Evolutionary conservation across 2,797 vertebrate genomes (phyloP), one percentile per base, ranked within the genome.

Genomic region (Pseudochromis fuscus): DNA sequence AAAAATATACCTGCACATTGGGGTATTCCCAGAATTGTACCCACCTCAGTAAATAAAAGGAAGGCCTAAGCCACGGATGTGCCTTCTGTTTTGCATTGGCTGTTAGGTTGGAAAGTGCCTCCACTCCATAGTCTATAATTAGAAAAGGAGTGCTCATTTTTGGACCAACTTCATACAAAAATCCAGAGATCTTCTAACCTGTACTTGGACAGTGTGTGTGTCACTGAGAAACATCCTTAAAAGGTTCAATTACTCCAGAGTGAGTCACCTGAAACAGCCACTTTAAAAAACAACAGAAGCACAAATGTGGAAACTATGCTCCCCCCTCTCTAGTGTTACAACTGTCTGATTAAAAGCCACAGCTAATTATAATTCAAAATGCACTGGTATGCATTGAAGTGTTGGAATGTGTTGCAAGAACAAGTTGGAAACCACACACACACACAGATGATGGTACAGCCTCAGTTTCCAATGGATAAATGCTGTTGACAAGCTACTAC

Each of bases 131-230:
- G 49, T 27, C 69, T 86, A 50, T 93, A 85, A 91, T 91, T 92
- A 93, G 35, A 58, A 64, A n/a, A 82, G 57, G 55, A 84, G 85
- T 28, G 46, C 69, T 31, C 16, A 21, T 61, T 72, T 79, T 82
- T 88, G 74, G 74, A 86, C 59, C 38, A 59, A 74, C 88, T 83
- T 88, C 91, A 90, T 62, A 81, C 38, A 81, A 61, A 76, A 75
- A 62, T 38, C 40, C 64, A 28, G 7, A 59, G 46, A 57, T 64
- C 68, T 65, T 60, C 50, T 30, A 79, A 72, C 81, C 62, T 82
- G 68, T 81, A 69, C 30, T 79, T 80, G 77, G 52, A 72, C 37
- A 12, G 25, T 18, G 49, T 63, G 52, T 58, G 56, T 37, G 12
- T 28, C 45, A 46, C 30, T 42, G 58, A 55, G 37, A 74, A 72